Evolutionary conservation across 2,888 invertebrate species (phyloP).

Genomic region (Drosophila bunnanda): DNA sequence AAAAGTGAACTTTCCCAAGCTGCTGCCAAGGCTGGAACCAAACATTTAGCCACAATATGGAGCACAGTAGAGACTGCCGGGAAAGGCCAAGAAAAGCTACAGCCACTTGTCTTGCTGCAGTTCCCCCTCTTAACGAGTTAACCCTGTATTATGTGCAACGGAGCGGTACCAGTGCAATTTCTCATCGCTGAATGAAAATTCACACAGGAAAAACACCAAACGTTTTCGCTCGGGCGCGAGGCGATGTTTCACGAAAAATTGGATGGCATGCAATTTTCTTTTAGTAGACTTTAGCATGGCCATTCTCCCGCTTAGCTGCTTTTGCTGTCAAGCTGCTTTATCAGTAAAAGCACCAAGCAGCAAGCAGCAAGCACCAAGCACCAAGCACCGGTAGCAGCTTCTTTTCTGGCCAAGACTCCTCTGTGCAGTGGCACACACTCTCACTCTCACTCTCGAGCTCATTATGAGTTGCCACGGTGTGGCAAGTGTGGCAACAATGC

Average conservation of each 20-base stretch:
- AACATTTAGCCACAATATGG: constrained; percentile 22
- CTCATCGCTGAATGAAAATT: constrained; percentile 23
- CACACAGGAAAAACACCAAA: constrained; percentile 33
- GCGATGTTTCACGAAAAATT: constrained; percentile 39
- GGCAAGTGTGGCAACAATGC: constrained; percentile 42
- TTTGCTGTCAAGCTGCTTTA: constrained; percentile 39
- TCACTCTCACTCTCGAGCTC: constrained; percentile 49
- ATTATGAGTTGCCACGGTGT: constrained; percentile 40
- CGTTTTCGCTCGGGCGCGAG: constrained; percentile 4
- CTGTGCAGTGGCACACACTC: neutral
- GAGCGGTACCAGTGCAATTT: constrained; percentile 21
- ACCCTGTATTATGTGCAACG: constrained; percentile 1
- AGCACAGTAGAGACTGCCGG: neutral
- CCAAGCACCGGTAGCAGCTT: constrained; percentile 8
- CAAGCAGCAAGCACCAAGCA: neutral
- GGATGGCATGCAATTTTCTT: constrained; percentile 66
- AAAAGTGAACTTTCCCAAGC: constrained; percentile 44
- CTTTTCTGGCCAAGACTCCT: constrained; percentile 44
- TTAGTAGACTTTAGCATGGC: constrained; percentile 52
- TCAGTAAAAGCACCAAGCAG: constrained; percentile 19
- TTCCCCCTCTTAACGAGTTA: neutral
- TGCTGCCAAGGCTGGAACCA: neutral
- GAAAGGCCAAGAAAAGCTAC: neutral
- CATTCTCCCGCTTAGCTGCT: constrained; percentile 30
- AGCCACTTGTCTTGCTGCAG: no score